Evolutionary conservation across 2,888 invertebrate species (phyloP).

Genomic region (Autographa pulchrina): DNA sequence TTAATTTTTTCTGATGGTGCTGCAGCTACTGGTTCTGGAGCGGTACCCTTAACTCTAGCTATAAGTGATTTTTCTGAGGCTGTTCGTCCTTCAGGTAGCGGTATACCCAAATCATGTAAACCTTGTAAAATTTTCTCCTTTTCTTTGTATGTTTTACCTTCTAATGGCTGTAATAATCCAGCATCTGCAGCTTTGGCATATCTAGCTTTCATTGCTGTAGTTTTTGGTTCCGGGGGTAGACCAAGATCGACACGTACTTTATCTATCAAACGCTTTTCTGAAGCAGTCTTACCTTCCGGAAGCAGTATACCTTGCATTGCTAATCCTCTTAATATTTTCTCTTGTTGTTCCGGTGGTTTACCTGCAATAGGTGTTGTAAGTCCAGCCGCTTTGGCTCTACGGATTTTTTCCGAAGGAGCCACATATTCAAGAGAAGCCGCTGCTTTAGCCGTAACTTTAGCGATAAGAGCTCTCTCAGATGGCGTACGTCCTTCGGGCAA

Average conservation of each 20-base stretch:
- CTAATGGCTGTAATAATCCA: constrained; percentile 52
- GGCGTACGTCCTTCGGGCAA: constrained; percentile 58
- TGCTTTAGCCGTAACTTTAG: constrained; percentile 50
- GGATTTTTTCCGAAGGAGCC: constrained; percentile 54
- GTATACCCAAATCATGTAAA: constrained; percentile 31
- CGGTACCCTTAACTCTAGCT: constrained; percentile 37
- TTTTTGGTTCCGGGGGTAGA: constrained; percentile 60
- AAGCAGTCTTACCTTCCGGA: constrained; percentile 59
- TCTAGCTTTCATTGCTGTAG: constrained; percentile 51
- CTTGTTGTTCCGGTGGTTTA: constrained; percentile 55
- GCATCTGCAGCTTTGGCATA: constrained; percentile 53
- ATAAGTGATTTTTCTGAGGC: constrained; percentile 44
- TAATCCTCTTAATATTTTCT: constrained; percentile 54
- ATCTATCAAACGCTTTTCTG: constrained; percentile 39
- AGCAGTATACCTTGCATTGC: constrained; percentile 56
- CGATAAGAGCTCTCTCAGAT: constrained; percentile 53
- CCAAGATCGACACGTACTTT: constrained; percentile 33
- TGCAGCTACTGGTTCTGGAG: not conserved
- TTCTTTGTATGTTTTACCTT: constrained; percentile 47
- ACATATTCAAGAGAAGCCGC: constrained; percentile 59
- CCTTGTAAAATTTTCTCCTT: constrained; percentile 51
- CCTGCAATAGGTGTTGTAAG: constrained; percentile 50
- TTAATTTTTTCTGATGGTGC: constrained; percentile 22
- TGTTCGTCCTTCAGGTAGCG: constrained; percentile 50
- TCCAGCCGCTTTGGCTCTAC: constrained; percentile 52